Evolutionary conservation across 2,113 vertebrate species (phyloP), one percentile per base, ranked within the genome.

Genomic region (Oryzias javanicus): DNA sequence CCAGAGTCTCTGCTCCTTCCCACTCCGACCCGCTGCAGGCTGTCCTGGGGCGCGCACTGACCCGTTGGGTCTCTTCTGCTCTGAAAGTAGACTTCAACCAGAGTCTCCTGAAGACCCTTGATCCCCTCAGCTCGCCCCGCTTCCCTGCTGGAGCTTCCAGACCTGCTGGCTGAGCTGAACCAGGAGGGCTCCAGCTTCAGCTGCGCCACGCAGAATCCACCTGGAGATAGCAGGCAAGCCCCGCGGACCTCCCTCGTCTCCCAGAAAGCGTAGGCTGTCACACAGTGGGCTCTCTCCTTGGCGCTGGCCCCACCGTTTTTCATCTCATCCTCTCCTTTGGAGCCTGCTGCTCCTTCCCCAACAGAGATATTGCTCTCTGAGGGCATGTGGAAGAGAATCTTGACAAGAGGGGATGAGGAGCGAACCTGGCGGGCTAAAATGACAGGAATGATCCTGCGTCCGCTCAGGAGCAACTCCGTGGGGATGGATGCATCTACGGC

Each of bases 31-130:
- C 90, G 78, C 17, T 84, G 90, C 58, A 91, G 81, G 1, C 74
- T 70, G 0, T 91, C 92, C 67, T 93, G 93, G 5, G 87, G 90
- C 41, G 59, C 49, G 40, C 95, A 98, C 44, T 90, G 92, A 16
- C 90, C 92, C 0, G 79, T 87, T 27, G 73, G 86, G 70, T 48
- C 93, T 82, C 79, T 90, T 64, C 55, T 91, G 59, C 88, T 89
- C 69, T 89, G 88, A 54, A 95, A 97, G 74, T 98, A 97, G 1
- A 98, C 90, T 74, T 98, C 94, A 80, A 94, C 93, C 0, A 91
- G 75, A 45, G 92, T 95, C 5, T 91, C 93, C 48, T 91, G 88
- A 0, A 77, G 49, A 1, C 82, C 46, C 59, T 88, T n/a, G 73
- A 82, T 1, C 41, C 60, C 59, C 73, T 92, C 86, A 0, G 10